Evolutionary conservation across 2,113 vertebrate genomes (phyloP), one percentile per base, ranked within the genome.

Genomic region (Oxygymnocypris stewartii): DNA sequence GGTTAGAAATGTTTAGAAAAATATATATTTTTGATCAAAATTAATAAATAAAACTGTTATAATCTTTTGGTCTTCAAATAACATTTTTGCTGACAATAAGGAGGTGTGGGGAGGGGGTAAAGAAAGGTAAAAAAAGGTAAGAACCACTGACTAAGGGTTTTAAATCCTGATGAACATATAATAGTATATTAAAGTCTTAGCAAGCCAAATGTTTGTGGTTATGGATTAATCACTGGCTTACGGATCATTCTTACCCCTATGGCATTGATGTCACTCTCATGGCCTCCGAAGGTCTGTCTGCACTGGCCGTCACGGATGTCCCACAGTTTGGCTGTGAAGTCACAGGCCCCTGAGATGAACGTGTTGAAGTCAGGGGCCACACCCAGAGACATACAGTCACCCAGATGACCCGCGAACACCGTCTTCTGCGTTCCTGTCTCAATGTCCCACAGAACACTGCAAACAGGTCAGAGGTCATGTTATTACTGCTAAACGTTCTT

Each of bases 241-340:
- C 7, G 18, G 16, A 11, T 51, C 37, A 13, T n/a, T 78, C 96
- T 28, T 93, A 99, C 98, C 1, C 95, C 95, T 84, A 99, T 99
- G 51, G 98, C 96, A 0, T 99, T 99, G 93, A 99, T 97, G 90
- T 99, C 98, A 0, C 98, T 99, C 90, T 99, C 98, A 0, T 99
- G 98, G 13, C 98, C 98, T 0, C 84, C 91, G 82, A 99, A 98
- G 2, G 98, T 99, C 94, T 99, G 98, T 63, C 96, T 96, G 92
- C 98, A 99, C 18, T 91, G 89, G 1, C 91, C 96, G 85, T 98
- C 97, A 51, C 98, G 94, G 87, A 99, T 96, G 0, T 99, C 98
- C 98, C 98, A 99, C 90, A 99, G 96, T 91, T 99, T 99, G 92
- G 98, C 97, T 0, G 96, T 96, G 90, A 94, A 98, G 35, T 99